Evolutionary conservation across 2,797 vertebrate genomes (phyloP).

Genomic region (Halcyon chelicuti): DNA sequence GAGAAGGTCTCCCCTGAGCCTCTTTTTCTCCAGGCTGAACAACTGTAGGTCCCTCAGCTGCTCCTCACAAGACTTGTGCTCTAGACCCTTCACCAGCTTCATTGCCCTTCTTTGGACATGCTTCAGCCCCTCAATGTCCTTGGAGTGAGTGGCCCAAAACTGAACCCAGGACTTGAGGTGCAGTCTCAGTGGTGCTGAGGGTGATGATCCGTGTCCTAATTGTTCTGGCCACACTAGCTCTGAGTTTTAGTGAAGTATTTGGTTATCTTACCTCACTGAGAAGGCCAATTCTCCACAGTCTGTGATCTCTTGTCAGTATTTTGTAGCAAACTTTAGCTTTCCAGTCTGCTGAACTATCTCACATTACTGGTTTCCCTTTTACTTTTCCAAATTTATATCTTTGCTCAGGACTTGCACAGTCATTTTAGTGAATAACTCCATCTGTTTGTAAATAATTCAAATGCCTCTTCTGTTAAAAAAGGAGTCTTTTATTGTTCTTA

Average conservation of each 20-base stretch:
- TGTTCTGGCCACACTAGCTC: neutral
- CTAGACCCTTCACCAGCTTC: neutral
- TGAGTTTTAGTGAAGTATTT: neutral
- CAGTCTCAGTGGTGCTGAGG: neutral
- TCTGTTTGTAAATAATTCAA: neutral
- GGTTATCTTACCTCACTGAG: neutral
- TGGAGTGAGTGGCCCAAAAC: too few species aligned
- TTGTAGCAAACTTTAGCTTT: neutral
- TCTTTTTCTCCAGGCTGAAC: neutral
- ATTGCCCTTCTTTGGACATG: too few species aligned
- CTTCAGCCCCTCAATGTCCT: too few species aligned
- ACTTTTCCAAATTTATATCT: neutral
- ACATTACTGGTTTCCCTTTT: fast-evolving
- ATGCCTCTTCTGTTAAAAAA: neutral
- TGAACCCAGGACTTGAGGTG: neutral
- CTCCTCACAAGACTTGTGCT: neutral
- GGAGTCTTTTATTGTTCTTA: neutral
- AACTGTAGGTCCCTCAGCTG: neutral
- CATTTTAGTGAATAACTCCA: neutral
- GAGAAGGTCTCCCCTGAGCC: neutral
- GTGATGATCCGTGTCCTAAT: neutral
- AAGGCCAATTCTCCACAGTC: neutral
- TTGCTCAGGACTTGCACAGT: neutral
- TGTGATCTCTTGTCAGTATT: neutral
- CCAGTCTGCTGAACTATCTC: neutral